A percentile compares a stretch with the other conserved stretches of the same genome.
Conservation (phyloP, 2,797 vertebrate species). For the Brachyrhaphis roseni region DNA sequence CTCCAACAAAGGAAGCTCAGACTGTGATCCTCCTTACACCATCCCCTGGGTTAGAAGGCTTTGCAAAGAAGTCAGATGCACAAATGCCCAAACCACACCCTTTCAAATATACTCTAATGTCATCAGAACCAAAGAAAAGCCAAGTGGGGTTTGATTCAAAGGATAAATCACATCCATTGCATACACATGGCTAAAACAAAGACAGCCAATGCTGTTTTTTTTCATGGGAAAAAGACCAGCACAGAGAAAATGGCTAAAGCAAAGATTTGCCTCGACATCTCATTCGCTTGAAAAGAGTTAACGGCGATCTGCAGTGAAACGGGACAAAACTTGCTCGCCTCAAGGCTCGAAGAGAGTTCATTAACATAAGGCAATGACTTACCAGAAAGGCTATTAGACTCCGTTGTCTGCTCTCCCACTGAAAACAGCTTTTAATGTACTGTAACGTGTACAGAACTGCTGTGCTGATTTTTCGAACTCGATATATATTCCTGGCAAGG, state of each 20-base stretch:
- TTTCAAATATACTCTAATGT: conserved; percentile 75
- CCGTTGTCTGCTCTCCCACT: conserved; percentile 92
- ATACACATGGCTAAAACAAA: conserved; percentile 52
- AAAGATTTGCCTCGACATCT: conserved; percentile 53
- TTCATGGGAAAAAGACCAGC: conserved; percentile 57
- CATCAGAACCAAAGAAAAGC: conserved; percentile 71
- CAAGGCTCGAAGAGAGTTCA: conserved; percentile 71
- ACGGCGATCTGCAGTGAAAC: conserved; percentile 66
- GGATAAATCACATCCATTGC: conserved; percentile 73
- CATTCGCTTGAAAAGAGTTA: conserved; percentile 69
- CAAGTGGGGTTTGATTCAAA: conserved; percentile 79
- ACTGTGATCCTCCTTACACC: conserved; percentile 74
- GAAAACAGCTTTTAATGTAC: conserved; percentile 97
- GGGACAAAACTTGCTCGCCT: conserved; percentile 74
- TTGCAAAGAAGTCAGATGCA: conserved; percentile 76
- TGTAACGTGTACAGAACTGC: conserved; percentile 92
- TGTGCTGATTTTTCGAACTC: conserved; percentile 94
- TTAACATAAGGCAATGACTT: conserved; percentile 81
- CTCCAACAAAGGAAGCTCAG: conserved; percentile 67
- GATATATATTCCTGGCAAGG: conserved; percentile 93
- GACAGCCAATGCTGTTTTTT: conserved; percentile 46
- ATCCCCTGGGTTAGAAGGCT: conserved; percentile 73
- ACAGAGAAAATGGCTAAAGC: conserved; percentile 57
- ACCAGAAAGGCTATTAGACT: conserved; percentile 94
- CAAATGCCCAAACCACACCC: conserved; percentile 67